Evolutionary conservation across 2,113 vertebrate species (phyloP), one percentile per base, ranked within the genome.

Genomic region (Pagrus major): DNA sequence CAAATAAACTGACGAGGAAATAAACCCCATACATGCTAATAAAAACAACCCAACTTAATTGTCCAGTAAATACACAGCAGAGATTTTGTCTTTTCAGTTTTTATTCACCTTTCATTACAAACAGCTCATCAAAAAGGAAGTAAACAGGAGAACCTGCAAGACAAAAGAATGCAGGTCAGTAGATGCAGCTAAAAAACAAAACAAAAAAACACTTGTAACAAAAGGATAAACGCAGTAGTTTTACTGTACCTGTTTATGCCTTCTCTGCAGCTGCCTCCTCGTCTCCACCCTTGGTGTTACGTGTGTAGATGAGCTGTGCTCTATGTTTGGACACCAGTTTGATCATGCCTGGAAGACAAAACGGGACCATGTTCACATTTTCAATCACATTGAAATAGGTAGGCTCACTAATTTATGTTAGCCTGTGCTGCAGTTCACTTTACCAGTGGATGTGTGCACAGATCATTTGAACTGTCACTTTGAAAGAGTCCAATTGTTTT

Each of bases 311-410:
- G 47, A 99, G 96, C 61, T 99, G 98, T 20, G 98, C 97, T 94
- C 97, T 96, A 93, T 99, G 98, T 90, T 99, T 99, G 76, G 97
- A 99, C 81, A 99, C 98, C 67, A 99, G 91, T 56, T 99, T 99
- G 93, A 99, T 99, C 93, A 99, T 94, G 52, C 98, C 98, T 99
- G 61, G 11, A 0, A 14, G 41, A 35, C 27, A 82, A 25, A 81
- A 46, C 0, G 6, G n/a, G 4, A 25, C 2, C 20, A 37, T 35
- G 8, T 35, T 67, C 0, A 51, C 3, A 41, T 61, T 41, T 21
- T 41, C 6, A 35, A 11, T 2, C 23, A 66, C 33, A 27, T 5
- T 21, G 1, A 21, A 0, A 35, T 35, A 7, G 18, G 25, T 35
- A 7, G 18, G 25, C n/a, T 29, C 0, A 39, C 20, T n/a, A 16